Base-by-base conservation (phyloP, 37 sponge, comb jelly and placozoan genomes). In the Ianthella basta region DNA sequence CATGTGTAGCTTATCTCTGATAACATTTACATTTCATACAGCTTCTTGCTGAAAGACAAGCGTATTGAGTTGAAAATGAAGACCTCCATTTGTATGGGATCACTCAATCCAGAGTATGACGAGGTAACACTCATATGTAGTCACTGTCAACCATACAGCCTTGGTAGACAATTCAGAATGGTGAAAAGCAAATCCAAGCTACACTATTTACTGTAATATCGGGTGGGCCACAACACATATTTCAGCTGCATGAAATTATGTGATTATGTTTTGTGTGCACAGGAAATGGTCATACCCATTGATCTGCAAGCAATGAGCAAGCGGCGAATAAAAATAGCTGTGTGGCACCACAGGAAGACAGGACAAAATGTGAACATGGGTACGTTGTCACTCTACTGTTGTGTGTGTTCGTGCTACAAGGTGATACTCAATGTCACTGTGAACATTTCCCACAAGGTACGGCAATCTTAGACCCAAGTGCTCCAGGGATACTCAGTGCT, bases 31-130 rank as follows among this genome's bases (percentile, higher is more conserved):
- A 3, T 10, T 5, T 40, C 54, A 70, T 41, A 36, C 78, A 75
- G 78, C 0, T 75, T 40, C 25, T 36, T 75, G 54, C 54, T 75
- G 33, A 30, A 41, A 4, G 78, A 50, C 10, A 75, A 12, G 54
- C 18, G 54, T 36, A 15, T 75, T 75, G 78, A 75, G 25, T 4
- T 75, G 40, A 75, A 75, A 23, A 18, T 32, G 40, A 75, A 75
- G 53, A 75, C 78, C 4, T n/a, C 44, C 15, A 50, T 41, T 21
- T n/a, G 15, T 13, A 16, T 41, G 21, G 78, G 54, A 40, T 40
- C 44, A 20, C 54, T 75, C 54, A 75, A 75, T 41, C 78, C 78
- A n/a, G 50, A 75, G 13, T 75, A 14, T 41, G 40, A 75, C 15
- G 54, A 75, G 54, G 78, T 75, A 24, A 41, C 1, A 8, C 6